Base-by-base conservation (phyloP, 2,888 invertebrate genomes). In the Willowsia nigromaculata region DNA sequence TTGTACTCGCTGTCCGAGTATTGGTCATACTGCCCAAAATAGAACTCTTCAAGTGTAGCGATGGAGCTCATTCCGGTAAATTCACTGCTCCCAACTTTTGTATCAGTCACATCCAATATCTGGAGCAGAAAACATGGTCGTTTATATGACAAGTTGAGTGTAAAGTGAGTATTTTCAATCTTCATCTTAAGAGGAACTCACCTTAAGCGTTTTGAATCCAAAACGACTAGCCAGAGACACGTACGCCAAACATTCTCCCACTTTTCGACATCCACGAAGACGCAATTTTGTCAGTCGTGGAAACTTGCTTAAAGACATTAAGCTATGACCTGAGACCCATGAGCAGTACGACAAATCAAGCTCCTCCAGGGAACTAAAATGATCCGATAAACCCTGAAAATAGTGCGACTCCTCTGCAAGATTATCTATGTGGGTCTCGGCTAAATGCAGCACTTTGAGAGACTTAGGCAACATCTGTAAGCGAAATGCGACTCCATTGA, bases 181-280 rank as follows among this genome's bases (percentile, higher is more conserved):
- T 56, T 56, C 3, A 11, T 56, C n/a, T n/a, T n/a, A n/a, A n/a
- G n/a, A n/a, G n/a, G n/a, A n/a, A n/a, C n/a, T 27, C 71, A 92
- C 92, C 85, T 91, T 91, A 11, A 93, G 81, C 27, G 68, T 87
- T 83, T 89, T 90, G 78, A 93, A 93, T 62, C 92, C 92, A 88
- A 92, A 91, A 27, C 92, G 84, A 88, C 90, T 90, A 30, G 92
- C 90, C 43, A 93, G 59, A 30, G 92, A 90, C 9, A 90, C 89
- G 68, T 93, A 93, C 2, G 92, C 91, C n/a, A 93, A 62, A 85
- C 92, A 93, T 80, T 92, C 91, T 18, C 92, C 92, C 68, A 93
- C 90, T 47, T 90, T 68, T 27, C 92, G 88, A 65, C 92, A 92
- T 37, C 92, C 92, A 40, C 90, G 71, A n/a, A 93, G 85, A 50